These are phyloP conservation scores for Moxostoma hubbsi DNA, from an alignment of 2,797 vertebrate genomes.

Conservation along the genomic window DNA sequence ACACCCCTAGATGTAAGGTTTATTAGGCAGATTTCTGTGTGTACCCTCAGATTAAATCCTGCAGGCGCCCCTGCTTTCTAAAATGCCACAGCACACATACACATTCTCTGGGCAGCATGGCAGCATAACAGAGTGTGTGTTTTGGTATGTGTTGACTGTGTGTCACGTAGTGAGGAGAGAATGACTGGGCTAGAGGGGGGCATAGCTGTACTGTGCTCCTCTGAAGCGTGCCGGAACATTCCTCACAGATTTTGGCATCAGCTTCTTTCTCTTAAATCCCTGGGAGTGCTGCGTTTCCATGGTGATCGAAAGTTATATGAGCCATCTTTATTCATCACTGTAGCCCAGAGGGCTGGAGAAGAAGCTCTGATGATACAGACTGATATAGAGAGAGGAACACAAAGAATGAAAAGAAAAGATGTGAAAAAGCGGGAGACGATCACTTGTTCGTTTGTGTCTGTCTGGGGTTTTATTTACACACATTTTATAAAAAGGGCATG, in stretches of 20 bases:
- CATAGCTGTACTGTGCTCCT: constrained; percentile 44
- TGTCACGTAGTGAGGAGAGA: neutral
- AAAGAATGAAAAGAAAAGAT: neutral
- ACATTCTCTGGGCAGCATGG: neutral
- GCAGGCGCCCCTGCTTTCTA: too few relatives aligned
- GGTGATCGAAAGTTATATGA: constrained; percentile 56
- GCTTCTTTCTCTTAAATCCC: constrained; percentile 58
- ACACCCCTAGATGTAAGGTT: too few relatives aligned
- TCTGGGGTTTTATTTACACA: neutral
- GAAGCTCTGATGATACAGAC: constrained; percentile 8
- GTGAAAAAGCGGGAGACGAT: constrained; percentile 7
- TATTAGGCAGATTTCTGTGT: too few relatives aligned
- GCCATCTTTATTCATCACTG: constrained; percentile 62
- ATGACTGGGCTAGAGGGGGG: constrained; percentile 31
- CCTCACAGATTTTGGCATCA: constrained; percentile 55
- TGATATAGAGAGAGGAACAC: constrained; percentile 28
- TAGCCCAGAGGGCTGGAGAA: constrained; percentile 31
- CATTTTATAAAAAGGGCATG: neutral
- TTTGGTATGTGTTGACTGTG: neutral
- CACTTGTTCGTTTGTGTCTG: constrained; percentile 1
- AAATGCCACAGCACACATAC: neutral
- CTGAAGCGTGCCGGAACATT: constrained; percentile 56
- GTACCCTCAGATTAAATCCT: too few relatives aligned
- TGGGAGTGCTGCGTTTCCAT: constrained; percentile 56
- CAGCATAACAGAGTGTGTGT: constrained; percentile 1